A percentile compares a stretch with the other conserved stretches of the same genome.
Evolutionary conservation across 1,140 invertebrate genomes (phyloP).

Genomic region (Pararge aegeria): DNA sequence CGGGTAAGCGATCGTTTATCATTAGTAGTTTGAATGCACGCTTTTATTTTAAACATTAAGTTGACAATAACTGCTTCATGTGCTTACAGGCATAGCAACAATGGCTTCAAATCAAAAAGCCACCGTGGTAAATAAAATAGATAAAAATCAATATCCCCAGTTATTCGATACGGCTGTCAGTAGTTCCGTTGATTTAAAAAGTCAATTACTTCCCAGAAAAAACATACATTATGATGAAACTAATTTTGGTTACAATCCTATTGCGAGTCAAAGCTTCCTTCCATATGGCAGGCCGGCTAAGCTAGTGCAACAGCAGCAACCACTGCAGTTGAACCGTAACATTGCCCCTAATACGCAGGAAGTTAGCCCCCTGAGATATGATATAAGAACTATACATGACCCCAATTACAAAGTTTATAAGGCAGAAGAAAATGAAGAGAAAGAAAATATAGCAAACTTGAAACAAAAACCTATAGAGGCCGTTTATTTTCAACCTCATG

Average conservation of each 20-base stretch:
- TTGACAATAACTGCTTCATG: conserved; percentile 29
- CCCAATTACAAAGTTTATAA: conserved; percentile 73
- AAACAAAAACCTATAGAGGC: conserved; percentile 69
- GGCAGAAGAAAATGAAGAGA: conserved; percentile 58
- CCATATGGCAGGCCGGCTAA: conserved; percentile 49
- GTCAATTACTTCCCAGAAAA: conserved; percentile 55
- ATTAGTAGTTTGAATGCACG: neutral
- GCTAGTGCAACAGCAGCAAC: conserved; percentile 43
- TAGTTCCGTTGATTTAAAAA: conserved; percentile 73
- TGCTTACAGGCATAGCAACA: conserved; percentile 69
- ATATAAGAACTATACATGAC: conserved; percentile 72
- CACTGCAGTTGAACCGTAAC: conserved; percentile 36
- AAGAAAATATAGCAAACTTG: conserved; percentile 60
- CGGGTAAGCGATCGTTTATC: conserved; percentile 40
- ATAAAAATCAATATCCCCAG: conserved; percentile 71
- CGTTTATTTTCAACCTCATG: conserved; percentile 63
- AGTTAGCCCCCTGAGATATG: conserved; percentile 61
- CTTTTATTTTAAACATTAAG: neutral
- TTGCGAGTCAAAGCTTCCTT: conserved; percentile 68
- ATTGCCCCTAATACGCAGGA: conserved; percentile 46
- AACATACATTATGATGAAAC: conserved; percentile 64
- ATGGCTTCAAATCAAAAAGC: conserved; percentile 68
- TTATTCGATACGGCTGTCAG: conserved; percentile 71
- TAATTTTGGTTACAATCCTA: conserved; percentile 73
- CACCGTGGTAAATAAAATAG: conserved; percentile 64